Base-by-base conservation (phyloP, 2,113 vertebrate species). In the Siphamia tubifer region DNA sequence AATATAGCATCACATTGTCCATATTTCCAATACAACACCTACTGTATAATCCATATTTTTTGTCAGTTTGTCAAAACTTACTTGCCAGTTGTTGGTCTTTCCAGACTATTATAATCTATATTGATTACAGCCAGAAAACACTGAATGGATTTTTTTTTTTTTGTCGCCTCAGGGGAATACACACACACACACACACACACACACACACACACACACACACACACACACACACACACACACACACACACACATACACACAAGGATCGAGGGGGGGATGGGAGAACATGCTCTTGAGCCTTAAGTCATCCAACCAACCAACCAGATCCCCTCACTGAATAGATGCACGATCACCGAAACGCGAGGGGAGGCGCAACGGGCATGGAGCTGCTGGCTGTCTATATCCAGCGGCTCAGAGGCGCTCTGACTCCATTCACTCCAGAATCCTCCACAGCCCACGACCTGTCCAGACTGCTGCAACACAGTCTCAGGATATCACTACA, bases 341-440 rank as follows among this genome's bases (percentile, higher is more conserved):
- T 84, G 82, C 67, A 84, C 49, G 71, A 82, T 87, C 78, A 72
- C 79, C 55, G 79, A 74, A 70, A 71, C 53, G 71, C 83, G 75
- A 86, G 88, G 91, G 92, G 92, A 91, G 92, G 91, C 87, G 92
- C 92, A 83, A 87, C 69, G 69, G 75, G 67, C 65, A 60, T 77
- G 61, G 69, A 80, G 81, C 83, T 75, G 67, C 75, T 55, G 77
- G 77, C 54, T 79, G 70, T 68, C 87, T 88, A 85, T 90, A 90
- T 88, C 66, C 87, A 61, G 82, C 48, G 27, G 77, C 85, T 81
- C 84, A 68, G 70, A 81, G 24, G 75, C 80, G 81, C 85, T 79
- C 75, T 40, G 71, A 62, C 77, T 69, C 68, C 87, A 90, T 85
- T 89, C 91, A 89, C 75, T 87, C 32, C 86, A 81, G 70, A 84